These are phyloP conservation scores for Hylaeus volcanicus DNA, from an alignment of 1,140 invertebrate species.

Conservation along the genomic window DNA sequence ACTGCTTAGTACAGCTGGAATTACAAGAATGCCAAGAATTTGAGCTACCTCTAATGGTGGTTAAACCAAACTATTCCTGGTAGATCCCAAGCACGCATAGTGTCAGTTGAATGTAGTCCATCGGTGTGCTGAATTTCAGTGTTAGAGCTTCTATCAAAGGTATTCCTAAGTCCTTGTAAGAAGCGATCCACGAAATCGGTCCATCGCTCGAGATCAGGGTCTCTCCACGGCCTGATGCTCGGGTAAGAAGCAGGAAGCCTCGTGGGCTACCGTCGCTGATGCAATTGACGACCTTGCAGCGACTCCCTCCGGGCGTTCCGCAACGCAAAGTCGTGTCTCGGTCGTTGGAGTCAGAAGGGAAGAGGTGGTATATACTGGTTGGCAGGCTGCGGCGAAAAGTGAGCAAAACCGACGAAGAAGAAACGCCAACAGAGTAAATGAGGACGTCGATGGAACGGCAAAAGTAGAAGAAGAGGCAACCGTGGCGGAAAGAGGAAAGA, in stretches of 20 bases:
- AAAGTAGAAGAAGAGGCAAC: no score
- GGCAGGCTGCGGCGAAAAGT: constrained; percentile 2
- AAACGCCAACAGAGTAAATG: background rate
- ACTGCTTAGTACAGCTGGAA: no score
- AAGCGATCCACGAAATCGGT: background rate
- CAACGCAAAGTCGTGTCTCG: constrained; percentile 28
- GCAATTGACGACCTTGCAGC: constrained; percentile 50
- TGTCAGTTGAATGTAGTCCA: no score
- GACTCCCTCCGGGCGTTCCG: constrained; percentile 39
- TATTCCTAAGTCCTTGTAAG: no score
- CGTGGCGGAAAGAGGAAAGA: background rate
- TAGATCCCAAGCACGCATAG: no score
- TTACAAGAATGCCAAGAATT: no score
- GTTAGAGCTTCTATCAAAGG: no score
- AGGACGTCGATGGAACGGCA: background rate
- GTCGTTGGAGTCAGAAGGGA: background rate
- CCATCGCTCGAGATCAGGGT: background rate
- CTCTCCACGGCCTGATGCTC: no score
- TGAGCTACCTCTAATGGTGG: no score
- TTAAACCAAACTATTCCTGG: no score
- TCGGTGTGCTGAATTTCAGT: no score
- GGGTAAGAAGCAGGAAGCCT: constrained; percentile 26
- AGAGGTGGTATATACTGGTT: constrained; percentile 4
- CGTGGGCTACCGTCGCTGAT: constrained; percentile 28
- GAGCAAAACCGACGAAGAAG: constrained; percentile 9